phyloP scores from a whole-genome alignment of 2,888 invertebrate genomes.

The Pyrrhosoma nymphula region DNA sequence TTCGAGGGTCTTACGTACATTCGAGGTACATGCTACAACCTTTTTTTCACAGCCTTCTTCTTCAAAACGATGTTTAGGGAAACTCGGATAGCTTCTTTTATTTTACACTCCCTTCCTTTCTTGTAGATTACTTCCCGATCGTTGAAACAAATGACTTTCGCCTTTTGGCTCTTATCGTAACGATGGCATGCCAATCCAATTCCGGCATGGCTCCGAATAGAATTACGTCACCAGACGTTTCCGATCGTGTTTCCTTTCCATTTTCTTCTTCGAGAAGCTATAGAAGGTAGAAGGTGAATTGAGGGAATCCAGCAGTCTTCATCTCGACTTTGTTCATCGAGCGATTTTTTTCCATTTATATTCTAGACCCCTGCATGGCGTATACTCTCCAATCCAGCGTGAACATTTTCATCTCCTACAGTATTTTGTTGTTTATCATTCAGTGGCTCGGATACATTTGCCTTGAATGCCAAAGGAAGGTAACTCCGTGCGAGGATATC shows the following conservation, averaged over 20 bases:
- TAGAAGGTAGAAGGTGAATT: not conserved
- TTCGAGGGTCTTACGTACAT: no score
- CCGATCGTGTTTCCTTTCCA: not conserved
- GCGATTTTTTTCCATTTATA: not conserved
- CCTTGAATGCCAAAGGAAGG: not conserved
- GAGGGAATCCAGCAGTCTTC: not conserved
- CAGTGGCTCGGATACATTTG: not conserved
- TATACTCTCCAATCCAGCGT: not conserved
- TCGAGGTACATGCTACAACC: no score
- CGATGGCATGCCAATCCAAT: not conserved
- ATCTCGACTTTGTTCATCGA: not conserved
- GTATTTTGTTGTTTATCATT: not conserved
- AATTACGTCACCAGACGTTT: not conserved
- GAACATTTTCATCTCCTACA: not conserved
- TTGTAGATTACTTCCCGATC: no score
- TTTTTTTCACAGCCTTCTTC: no score
- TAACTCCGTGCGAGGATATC: not conserved
- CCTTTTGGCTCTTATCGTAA: not conserved
- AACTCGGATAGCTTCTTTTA: no score
- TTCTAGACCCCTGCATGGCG: not conserved
- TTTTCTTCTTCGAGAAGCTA: not conserved
- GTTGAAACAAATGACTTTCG: no score
- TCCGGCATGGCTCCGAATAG: not conserved
- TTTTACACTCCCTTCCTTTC: no score
- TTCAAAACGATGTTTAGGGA: no score